These are phyloP conservation scores for Molossus alvarezi DNA, from an alignment of 2,797 vertebrate species.

Conservation along the genomic window DNA sequence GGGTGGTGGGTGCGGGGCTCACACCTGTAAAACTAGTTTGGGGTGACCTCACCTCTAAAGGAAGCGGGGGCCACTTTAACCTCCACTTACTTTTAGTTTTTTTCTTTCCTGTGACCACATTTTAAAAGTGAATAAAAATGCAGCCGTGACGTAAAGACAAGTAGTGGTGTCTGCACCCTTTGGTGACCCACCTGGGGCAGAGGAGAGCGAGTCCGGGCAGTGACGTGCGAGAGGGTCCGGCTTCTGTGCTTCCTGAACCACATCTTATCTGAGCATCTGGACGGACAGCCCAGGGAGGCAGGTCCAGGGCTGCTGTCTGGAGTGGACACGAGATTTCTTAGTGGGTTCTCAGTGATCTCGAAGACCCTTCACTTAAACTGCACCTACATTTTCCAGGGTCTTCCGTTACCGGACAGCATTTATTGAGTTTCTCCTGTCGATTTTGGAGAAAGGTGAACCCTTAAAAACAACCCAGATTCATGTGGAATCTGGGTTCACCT, in stretches of 20 bases:
- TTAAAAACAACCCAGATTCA: neutral
- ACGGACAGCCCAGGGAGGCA: too few species aligned
- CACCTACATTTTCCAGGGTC: neutral
- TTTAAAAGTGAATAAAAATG: conserved; percentile 2
- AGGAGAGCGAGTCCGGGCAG: neutral
- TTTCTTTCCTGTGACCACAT: neutral
- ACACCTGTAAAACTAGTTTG: too few species aligned
- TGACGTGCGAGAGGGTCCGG: neutral
- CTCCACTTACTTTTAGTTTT: neutral
- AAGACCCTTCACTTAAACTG: neutral
- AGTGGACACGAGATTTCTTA: neutral
- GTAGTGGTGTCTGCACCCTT: neutral
- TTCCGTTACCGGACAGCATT: neutral
- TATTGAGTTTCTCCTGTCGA: neutral
- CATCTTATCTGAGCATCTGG: neutral
- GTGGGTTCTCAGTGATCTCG: neutral
- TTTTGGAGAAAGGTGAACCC: neutral
- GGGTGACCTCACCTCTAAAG: neutral
- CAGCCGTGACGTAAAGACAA: neutral
- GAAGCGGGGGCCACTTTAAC: neutral
- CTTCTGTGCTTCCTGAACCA: neutral
- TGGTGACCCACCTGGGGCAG: neutral
- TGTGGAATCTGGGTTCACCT: neutral
- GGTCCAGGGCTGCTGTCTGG: neutral
- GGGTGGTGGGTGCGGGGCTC: neutral